A percentile compares a stretch with the other conserved stretches of the same genome.
phyloP scores from a whole-genome alignment of 2,113 vertebrate species.

The Riparia riparia region DNA sequence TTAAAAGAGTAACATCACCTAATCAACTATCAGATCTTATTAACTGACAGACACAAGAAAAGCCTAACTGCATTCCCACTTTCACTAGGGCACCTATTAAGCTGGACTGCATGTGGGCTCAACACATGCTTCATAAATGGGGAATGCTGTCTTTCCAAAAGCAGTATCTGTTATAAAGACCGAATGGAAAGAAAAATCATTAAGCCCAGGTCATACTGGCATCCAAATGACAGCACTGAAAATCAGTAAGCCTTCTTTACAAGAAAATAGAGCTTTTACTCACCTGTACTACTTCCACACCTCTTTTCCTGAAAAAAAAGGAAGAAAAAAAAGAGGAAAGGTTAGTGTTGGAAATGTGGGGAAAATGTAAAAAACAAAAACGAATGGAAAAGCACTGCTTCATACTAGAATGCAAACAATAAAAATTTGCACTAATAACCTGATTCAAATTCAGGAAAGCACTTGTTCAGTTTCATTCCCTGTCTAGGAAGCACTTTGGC shows the following conservation, averaged over 20 bases:
- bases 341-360: slow-evolving; percentile 18
- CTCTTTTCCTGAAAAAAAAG: slow-evolving; percentile 89
- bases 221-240: background rate
- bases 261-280: slow-evolving; percentile 61
- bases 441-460: slow-evolving; percentile 34
- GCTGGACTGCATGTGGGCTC: background rate
- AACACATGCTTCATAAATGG: background rate
- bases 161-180: background rate
- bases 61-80: background rate
- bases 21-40: background rate
- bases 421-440: background rate
- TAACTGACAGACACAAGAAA: background rate
- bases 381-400: background rate
- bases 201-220: background rate
- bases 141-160: background rate
- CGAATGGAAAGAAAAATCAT: background rate
- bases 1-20: background rate
- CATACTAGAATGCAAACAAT: background rate
- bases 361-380: background rate
- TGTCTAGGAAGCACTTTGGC: background rate
- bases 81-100: background rate
- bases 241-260: background rate
- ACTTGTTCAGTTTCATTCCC: background rate
- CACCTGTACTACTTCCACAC: slow-evolving; percentile 96
- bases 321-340: background rate